These are phyloP conservation scores for Diplodus puntazzo DNA, from an alignment of 2,797 vertebrate genomes.

Conservation along the genomic window DNA sequence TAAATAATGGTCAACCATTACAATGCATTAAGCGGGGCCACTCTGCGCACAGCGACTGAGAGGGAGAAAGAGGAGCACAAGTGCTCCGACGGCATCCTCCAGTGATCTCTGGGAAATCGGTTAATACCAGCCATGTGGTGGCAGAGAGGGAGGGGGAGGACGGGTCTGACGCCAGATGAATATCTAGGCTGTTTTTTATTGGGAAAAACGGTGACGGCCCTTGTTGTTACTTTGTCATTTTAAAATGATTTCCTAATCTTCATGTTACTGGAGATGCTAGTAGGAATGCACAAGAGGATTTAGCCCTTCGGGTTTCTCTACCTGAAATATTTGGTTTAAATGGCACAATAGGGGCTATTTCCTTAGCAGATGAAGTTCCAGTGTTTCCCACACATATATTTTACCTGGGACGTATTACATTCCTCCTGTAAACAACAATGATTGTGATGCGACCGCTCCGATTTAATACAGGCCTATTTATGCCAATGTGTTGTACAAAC, in stretches of 20 bases:
- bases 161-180: slow-evolving; percentile 26
- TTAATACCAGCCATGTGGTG: slow-evolving; percentile 63
- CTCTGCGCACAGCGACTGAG: slow-evolving; percentile 65
- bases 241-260: neutral
- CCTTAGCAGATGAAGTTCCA: neutral
- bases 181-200: slow-evolving; percentile 22
- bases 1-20: slow-evolving; percentile 87
- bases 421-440: no score
- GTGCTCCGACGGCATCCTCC: slow-evolving; percentile 66
- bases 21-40: slow-evolving; percentile 81
- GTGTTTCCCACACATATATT: no score
- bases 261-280: neutral
- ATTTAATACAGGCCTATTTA: no score
- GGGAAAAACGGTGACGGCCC: neutral
- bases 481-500: no score
- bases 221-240: neutral
- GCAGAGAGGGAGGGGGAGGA: neutral
- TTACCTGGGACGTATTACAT: no score
- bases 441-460: no score
- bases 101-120: slow-evolving; percentile 75
- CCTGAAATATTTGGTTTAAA: neutral
- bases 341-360: neutral
- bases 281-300: neutral
- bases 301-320: neutral
- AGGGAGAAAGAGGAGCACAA: slow-evolving; percentile 62